These are phyloP conservation scores for Oreotrochilus melanogaster DNA, from an alignment of 2,113 vertebrate species.

Conservation along the genomic window DNA sequence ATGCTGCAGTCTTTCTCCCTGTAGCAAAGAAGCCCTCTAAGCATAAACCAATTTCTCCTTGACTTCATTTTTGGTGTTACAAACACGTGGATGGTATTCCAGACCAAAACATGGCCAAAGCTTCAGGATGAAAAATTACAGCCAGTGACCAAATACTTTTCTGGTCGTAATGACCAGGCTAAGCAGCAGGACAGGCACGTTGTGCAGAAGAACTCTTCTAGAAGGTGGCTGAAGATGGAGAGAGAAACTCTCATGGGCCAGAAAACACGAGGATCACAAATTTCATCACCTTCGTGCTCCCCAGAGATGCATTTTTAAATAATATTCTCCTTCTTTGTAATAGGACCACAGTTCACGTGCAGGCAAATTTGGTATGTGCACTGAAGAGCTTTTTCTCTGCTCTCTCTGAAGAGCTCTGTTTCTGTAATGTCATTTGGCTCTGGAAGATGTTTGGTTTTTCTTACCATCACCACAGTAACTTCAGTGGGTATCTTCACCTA, in stretches of 20 bases:
- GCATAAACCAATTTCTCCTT: neutral
- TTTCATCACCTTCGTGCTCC: neutral
- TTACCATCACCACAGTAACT: neutral
- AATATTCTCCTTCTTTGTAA: neutral
- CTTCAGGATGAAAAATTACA: neutral
- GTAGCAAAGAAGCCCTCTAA: no score
- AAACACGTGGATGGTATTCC: neutral
- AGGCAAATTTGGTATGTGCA: fast-evolving
- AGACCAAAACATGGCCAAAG: neutral
- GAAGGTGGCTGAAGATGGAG: neutral
- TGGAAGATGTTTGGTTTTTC: neutral
- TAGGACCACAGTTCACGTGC: neutral
- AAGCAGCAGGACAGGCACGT: fast-evolving
- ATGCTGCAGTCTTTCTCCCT: neutral
- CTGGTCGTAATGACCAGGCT: neutral
- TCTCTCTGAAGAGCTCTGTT: neutral
- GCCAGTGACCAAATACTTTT: neutral
- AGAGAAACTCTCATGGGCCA: neutral
- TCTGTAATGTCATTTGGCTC: neutral
- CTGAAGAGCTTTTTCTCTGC: no score
- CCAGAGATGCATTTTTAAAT: neutral
- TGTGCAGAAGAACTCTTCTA: neutral
- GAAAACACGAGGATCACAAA: neutral
- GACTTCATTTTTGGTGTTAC: neutral
- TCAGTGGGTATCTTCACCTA: neutral